Percentiles rank a stretch among this genome's conserved stretches.
Evolutionary conservation across 2,113 vertebrate species (phyloP).

Genomic region (Crypturellus undulatus): DNA sequence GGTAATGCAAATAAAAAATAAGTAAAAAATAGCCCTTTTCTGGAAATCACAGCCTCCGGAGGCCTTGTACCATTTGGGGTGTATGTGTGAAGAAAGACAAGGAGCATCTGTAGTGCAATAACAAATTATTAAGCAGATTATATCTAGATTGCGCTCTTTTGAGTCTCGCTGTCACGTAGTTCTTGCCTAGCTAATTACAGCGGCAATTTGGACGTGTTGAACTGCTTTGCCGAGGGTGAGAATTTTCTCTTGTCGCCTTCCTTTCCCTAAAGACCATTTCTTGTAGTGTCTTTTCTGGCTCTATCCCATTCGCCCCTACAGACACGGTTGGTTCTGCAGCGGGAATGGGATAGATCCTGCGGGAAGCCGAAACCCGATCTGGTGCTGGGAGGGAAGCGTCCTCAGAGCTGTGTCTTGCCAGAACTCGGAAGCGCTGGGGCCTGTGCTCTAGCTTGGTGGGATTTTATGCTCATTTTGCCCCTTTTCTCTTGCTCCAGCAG

Average conservation of each 20-base stretch:
- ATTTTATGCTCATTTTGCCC: slow-evolving; percentile 9
- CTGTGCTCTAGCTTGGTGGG: neutral
- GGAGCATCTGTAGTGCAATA: neutral
- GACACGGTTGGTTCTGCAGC: neutral
- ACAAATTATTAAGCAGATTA: neutral
- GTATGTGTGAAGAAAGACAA: neutral
- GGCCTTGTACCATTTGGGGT: neutral
- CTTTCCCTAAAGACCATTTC: neutral
- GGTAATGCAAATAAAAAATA: neutral
- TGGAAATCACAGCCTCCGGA: neutral
- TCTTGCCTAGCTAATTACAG: slow-evolving; percentile 23
- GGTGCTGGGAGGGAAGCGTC: slow-evolving; percentile 35
- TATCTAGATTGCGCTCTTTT: neutral
- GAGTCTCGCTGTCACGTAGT: neutral
- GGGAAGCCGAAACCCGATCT: slow-evolving; percentile 47
- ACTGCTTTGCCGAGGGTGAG: slow-evolving; percentile 40
- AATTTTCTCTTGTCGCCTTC: slow-evolving; percentile 17
- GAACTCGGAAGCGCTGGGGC: neutral
- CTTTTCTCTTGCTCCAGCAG: neutral
- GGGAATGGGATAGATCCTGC: slow-evolving; percentile 29
- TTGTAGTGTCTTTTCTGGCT: neutral
- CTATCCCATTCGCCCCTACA: neutral
- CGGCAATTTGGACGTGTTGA: neutral
- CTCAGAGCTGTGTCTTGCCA: slow-evolving; percentile 36
- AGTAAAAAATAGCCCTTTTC: neutral